Conservation (phyloP, 2,797 vertebrate genomes). For the Toxotes lorentzi region DNA sequence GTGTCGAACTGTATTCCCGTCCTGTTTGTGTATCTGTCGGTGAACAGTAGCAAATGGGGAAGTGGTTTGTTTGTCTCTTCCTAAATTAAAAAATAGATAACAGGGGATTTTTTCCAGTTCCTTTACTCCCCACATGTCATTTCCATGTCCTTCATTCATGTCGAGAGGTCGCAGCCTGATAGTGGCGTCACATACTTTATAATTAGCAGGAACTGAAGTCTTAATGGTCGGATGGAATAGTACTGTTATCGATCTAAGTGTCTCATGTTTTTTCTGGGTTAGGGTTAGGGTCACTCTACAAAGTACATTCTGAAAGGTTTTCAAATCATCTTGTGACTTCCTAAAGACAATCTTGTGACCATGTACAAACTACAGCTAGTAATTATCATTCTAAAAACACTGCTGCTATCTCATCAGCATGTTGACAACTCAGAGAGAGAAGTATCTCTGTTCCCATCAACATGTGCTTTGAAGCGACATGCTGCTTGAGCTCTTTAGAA, state of each 20-base stretch:
- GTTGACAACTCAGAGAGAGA: neutral
- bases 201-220: neutral
- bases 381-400: neutral
- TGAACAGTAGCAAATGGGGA: slow-evolving; percentile 33
- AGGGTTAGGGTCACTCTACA: too few relatives aligned
- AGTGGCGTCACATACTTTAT: neutral
- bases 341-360: neutral
- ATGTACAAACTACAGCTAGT: neutral
- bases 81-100: slow-evolving; percentile 39
- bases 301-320: neutral
- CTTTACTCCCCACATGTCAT: slow-evolving; percentile 12
- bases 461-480: neutral
- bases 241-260: neutral
- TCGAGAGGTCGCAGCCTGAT: neutral
- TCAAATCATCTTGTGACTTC: slow-evolving; percentile 11
- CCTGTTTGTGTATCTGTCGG: slow-evolving; percentile 1
- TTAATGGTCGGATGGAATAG: neutral
- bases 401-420: neutral
- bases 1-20: neutral
- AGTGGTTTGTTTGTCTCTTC: slow-evolving; percentile 33
- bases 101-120: slow-evolving; percentile 53
- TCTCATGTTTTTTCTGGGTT: too few relatives aligned
- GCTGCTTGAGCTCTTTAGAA: neutral
- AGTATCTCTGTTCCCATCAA: neutral
- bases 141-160: slow-evolving; percentile 5